These are phyloP conservation scores for Chloroclystis v-ata DNA, from an alignment of 2,888 invertebrate genomes.

Conservation along the genomic window DNA sequence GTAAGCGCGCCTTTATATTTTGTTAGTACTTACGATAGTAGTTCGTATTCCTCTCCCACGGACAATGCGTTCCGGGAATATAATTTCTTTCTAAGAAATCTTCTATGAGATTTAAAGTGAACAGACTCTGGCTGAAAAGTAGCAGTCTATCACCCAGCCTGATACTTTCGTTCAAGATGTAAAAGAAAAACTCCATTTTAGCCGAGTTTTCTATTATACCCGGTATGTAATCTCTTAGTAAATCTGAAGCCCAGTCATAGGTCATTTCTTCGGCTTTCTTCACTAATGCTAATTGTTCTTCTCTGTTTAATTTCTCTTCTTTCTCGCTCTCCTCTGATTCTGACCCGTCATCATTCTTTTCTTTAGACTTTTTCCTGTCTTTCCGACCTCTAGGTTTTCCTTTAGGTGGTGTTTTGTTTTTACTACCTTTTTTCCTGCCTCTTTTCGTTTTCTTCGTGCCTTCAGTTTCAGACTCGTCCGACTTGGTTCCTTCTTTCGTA, in stretches of 20 bases:
- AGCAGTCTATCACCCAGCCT: constrained; percentile 92
- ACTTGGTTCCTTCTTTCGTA: constrained; percentile 41
- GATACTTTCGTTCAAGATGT: constrained; percentile 93
- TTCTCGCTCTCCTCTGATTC: constrained; percentile 77
- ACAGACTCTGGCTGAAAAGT: constrained; percentile 96
- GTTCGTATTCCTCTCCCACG: constrained; percentile 91
- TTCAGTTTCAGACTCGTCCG: constrained; percentile 56
- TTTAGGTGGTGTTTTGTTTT: constrained; percentile 55
- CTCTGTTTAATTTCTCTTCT: constrained; percentile 78
- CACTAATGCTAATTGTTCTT: constrained; percentile 73
- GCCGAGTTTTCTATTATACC: constrained; percentile 95
- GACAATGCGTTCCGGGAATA: constrained; percentile 82
- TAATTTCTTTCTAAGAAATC: constrained; percentile 88
- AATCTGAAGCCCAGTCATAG: constrained; percentile 91
- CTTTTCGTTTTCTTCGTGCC: constrained; percentile 54
- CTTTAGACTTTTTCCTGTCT: constrained; percentile 68
- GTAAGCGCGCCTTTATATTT: too few relatives aligned
- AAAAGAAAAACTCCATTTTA: constrained; percentile 96
- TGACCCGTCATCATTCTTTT: constrained; percentile 70
- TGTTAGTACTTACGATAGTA: constrained; percentile 88
- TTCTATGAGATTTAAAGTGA: constrained; percentile 96
- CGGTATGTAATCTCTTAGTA: constrained; percentile 90
- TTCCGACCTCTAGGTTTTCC: constrained; percentile 65
- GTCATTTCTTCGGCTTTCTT: constrained; percentile 90
- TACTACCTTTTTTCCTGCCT: constrained; percentile 54